These are phyloP conservation scores for Scortum barcoo DNA, from an alignment of 2,113 vertebrate species.

Conservation along the genomic window DNA sequence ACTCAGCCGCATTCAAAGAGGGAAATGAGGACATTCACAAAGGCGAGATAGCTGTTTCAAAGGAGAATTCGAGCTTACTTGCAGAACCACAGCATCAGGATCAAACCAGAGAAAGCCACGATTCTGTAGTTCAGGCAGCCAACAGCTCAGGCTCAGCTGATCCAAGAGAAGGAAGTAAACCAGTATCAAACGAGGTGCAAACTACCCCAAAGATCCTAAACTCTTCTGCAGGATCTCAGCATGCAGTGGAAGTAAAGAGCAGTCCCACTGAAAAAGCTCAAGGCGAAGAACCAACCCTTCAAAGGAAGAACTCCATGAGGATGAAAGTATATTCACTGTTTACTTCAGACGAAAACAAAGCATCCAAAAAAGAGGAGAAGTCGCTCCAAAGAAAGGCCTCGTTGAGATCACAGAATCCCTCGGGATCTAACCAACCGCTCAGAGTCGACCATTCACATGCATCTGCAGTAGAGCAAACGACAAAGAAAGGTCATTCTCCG, in stretches of 20 bases:
- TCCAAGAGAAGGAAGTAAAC: conserved; percentile 38
- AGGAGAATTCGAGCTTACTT: not conserved
- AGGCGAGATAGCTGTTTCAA: not conserved
- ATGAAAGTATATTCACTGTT: conserved; percentile 47
- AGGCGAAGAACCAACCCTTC: conserved; percentile 61
- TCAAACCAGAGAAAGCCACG: not conserved
- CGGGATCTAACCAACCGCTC: conserved; percentile 14
- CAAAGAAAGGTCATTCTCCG: conserved; percentile 20
- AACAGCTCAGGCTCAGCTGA: conserved; percentile 5
- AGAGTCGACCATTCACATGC: conserved; percentile 29
- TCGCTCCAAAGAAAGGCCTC: conserved; percentile 59
- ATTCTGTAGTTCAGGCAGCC: not conserved
- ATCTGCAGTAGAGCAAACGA: conserved; percentile 1
- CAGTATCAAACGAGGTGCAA: not conserved
- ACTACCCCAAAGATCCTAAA: conserved; percentile 39
- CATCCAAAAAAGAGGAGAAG: conserved; percentile 65
- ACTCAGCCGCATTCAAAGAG: not conserved
- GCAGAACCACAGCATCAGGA: not conserved
- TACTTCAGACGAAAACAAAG: conserved; percentile 56
- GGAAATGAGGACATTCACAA: not conserved
- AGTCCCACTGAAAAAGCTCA: conserved; percentile 69
- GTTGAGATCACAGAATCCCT: conserved; percentile 18
- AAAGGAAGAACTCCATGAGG: conserved; percentile 60
- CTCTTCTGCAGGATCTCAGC: conserved; percentile 29
- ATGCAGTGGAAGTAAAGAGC: conserved; percentile 76